Conservation (phyloP, 2,888 invertebrate genomes). For the Lasioglossum pauxillum region DNA sequence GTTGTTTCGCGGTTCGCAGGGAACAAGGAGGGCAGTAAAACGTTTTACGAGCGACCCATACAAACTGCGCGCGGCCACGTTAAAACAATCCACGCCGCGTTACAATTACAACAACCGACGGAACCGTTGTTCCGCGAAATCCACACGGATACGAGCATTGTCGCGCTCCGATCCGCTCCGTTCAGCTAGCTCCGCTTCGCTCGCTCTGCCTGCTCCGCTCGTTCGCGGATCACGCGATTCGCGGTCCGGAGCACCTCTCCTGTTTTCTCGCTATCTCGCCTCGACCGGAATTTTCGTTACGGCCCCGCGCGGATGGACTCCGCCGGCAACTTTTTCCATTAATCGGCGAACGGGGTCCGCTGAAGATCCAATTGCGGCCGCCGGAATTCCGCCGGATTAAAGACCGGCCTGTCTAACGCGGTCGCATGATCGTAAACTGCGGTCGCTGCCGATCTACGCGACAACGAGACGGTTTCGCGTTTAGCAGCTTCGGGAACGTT, state of each 20-base stretch:
- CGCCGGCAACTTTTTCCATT: not conserved
- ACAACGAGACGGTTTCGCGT: too few species aligned
- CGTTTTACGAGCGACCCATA: conserved; percentile 66
- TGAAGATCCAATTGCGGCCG: not conserved
- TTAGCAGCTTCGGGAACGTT: too few species aligned
- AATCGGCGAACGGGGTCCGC: not conserved
- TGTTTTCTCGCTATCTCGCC: not conserved
- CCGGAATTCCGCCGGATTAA: not conserved
- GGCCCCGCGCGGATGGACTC: not conserved
- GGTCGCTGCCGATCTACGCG: not conserved
- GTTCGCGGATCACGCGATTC: conserved; percentile 44
- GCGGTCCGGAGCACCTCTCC: conserved; percentile 13
- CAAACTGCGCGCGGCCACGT: conserved; percentile 50
- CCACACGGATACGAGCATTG: conserved; percentile 45
- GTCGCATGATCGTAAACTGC: not conserved
- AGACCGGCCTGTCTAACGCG: not conserved
- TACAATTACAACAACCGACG: conserved; percentile 56
- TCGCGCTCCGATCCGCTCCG: conserved; percentile 3
- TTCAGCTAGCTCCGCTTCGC: not conserved
- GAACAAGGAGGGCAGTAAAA: conserved; percentile 64
- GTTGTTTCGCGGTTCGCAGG: conserved; percentile 48
- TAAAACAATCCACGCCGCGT: conserved; percentile 59
- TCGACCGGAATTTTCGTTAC: not conserved
- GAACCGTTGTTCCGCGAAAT: conserved; percentile 44
- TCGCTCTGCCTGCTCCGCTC: not conserved